Evolutionary conservation across 2,113 vertebrate species (phyloP).

Genomic region (Syngnathoides biaculeatus): DNA sequence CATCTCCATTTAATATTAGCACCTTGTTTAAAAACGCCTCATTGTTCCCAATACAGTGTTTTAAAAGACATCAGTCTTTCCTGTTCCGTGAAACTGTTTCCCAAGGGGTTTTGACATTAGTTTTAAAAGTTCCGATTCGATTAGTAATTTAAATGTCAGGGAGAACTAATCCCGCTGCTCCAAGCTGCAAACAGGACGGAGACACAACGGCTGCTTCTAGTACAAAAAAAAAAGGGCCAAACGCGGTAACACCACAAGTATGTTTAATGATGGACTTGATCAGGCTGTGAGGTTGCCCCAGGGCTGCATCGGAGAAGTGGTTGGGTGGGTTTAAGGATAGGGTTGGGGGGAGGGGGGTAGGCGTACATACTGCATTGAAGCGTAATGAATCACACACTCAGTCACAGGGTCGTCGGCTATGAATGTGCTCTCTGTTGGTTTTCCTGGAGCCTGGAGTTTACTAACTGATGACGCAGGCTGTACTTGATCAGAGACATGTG

Average conservation of each 20-base stretch:
- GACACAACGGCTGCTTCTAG: constrained; percentile 50
- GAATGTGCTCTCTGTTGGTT: constrained; percentile 80
- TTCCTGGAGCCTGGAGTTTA: constrained; percentile 78
- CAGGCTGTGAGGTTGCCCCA: constrained; percentile 61
- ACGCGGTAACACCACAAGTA: constrained; percentile 61
- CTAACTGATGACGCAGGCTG: constrained; percentile 79
- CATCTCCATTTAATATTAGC: constrained; percentile 27
- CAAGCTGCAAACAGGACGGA: constrained; percentile 38
- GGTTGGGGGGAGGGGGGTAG: constrained; percentile 45
- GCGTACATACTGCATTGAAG: constrained; percentile 68
- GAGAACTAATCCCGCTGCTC: constrained; percentile 31
- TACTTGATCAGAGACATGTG: constrained; percentile 80
- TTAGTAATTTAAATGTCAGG: constrained; percentile 30
- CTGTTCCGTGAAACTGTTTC: constrained; percentile 3
- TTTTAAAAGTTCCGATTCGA: not conserved
- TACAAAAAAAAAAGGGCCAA: constrained; percentile 59
- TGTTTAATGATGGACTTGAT: constrained; percentile 68
- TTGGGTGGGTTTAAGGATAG: constrained; percentile 44
- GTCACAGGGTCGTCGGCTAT: constrained; percentile 77
- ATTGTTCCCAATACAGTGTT: constrained; percentile 12
- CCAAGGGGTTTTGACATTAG: not conserved
- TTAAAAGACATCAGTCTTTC: not conserved
- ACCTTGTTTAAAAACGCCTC: constrained; percentile 19
- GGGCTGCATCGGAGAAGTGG: constrained; percentile 63
- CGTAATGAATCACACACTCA: constrained; percentile 80